Evolutionary conservation across 2,797 vertebrate species (phyloP).

Genomic region (Intellagama lesueurii): DNA sequence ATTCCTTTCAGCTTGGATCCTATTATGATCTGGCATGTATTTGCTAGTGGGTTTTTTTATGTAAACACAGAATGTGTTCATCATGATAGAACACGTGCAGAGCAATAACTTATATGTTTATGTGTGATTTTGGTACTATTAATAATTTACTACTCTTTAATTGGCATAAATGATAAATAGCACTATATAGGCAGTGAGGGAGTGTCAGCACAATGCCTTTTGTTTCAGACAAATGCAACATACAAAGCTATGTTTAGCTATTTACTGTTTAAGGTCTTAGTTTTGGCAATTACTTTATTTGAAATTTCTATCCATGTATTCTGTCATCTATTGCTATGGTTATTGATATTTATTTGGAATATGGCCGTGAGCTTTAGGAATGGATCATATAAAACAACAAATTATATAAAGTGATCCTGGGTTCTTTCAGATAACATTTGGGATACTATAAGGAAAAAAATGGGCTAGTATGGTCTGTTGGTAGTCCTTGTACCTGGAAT

Average conservation of each 20-base stretch:
- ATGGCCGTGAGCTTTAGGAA: conserved; percentile 15
- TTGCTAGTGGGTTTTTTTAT: conserved; percentile 42
- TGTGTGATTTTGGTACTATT: not conserved
- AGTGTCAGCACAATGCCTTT: not conserved
- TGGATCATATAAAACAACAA: not conserved
- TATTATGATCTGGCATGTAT: conserved; percentile 46
- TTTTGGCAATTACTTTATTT: conserved; percentile 5
- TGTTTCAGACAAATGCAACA: conserved; percentile 8
- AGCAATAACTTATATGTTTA: no score
- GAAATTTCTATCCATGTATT: not conserved
- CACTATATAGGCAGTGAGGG: not conserved
- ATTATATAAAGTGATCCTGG: not conserved
- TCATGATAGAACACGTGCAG: not conserved
- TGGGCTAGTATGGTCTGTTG: not conserved
- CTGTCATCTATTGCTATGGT: conserved; percentile 6
- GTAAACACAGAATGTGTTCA: not conserved
- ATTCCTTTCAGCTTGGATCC: conserved; percentile 56
- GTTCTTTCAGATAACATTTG: not conserved
- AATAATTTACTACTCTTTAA: not conserved
- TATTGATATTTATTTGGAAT: not conserved
- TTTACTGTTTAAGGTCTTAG: not conserved
- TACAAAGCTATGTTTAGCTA: not conserved
- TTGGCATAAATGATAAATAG: not conserved
- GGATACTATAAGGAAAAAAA: not conserved
- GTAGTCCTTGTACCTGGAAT: not conserved